Evolutionary conservation across 2,888 invertebrate species (phyloP), one percentile per base, ranked within the genome.

Genomic region (Chalcis sispes): DNA sequence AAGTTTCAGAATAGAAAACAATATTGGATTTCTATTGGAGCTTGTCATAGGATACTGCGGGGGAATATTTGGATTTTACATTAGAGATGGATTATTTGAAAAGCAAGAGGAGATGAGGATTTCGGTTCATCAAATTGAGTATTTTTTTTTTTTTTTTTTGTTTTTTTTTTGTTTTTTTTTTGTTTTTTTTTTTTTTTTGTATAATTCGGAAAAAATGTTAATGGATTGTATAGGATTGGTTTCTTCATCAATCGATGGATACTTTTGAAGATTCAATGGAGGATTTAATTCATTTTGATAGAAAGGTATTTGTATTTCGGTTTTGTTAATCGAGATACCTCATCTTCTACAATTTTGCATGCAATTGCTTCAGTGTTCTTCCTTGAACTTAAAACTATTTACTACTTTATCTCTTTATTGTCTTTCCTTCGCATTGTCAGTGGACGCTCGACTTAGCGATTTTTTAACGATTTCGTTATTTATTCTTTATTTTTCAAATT

Each of bases 331-430:
- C 77, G 74, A 74, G 72, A 77, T 77, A 50, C 77, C 72, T 79
- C 77, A 74, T 77, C 73, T 74, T 77, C 74, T 78, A 76, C 58
- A 61, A 52, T 71, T 62, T 56, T 78, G 76, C 76, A 78, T 78
- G 78, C 76, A 42, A 32, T 70, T 66, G 74, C 76, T 78, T 76
- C n/a, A 56, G 71, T 76, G 71, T 78, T 75, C 69, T 75, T 70
- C 65, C 65, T 78, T 71, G 61, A 77, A 73, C 58, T 69, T 69
- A 59, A 72, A 72, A 61, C 50, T 75, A 62, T 67, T 76, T 72
- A 62, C 66, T 76, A 66, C 48, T 72, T 67, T 32, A 48, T 66
- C 58, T 72, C 58, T 75, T 46, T 52, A 50, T 75, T 61, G 50
- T 50, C 59, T 18, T 50, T 69, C 52, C 62, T 75, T 59, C 75